These are phyloP conservation scores for Aporophyla lueneburgensis DNA, from an alignment of 2,888 invertebrate species.

Conservation along the genomic window DNA sequence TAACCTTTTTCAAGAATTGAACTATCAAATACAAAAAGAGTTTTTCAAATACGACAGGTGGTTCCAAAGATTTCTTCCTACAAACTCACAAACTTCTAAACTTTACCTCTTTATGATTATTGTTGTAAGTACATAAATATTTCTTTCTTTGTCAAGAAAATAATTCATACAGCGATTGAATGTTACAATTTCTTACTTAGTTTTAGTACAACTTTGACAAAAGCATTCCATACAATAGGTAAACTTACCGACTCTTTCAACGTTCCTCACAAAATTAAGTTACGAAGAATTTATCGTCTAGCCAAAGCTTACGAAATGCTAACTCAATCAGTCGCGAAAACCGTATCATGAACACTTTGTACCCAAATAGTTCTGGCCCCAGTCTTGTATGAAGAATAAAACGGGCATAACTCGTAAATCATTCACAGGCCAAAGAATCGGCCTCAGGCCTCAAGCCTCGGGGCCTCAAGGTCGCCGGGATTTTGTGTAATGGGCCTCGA, in stretches of 20 bases:
- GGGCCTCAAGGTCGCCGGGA: slow-evolving; percentile 60
- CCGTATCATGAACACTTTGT: slow-evolving; percentile 47
- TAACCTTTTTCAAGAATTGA: too few species aligned
- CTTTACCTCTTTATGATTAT: too few species aligned
- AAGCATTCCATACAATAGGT: neutral
- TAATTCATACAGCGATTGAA: neutral
- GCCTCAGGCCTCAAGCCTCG: slow-evolving; percentile 47
- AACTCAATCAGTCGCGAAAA: slow-evolving; percentile 57
- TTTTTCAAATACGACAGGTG: too few species aligned
- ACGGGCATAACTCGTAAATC: slow-evolving; percentile 69
- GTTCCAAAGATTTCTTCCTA: too few species aligned
- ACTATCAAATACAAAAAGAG: too few species aligned
- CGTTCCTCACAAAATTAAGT: slow-evolving; percentile 30
- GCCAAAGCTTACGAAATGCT: slow-evolving; percentile 12
- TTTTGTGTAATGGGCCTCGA: slow-evolving; percentile 60
- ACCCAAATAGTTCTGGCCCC: slow-evolving; percentile 26
- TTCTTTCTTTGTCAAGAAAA: neutral
- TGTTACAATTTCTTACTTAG: neutral
- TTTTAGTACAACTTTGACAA: neutral
- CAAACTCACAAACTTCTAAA: too few species aligned
- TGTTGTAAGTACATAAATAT: too few species aligned
- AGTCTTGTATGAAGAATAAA: slow-evolving; percentile 68
- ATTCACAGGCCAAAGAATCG: slow-evolving; percentile 72
- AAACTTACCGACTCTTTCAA: slow-evolving; percentile 1
- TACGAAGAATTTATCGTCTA: slow-evolving; percentile 23